A percentile compares a stretch with the other conserved stretches of the same genome.
These are phyloP conservation scores for Wiebesia pumilae DNA, from an alignment of 1,140 invertebrate genomes.

Conservation along the genomic window DNA sequence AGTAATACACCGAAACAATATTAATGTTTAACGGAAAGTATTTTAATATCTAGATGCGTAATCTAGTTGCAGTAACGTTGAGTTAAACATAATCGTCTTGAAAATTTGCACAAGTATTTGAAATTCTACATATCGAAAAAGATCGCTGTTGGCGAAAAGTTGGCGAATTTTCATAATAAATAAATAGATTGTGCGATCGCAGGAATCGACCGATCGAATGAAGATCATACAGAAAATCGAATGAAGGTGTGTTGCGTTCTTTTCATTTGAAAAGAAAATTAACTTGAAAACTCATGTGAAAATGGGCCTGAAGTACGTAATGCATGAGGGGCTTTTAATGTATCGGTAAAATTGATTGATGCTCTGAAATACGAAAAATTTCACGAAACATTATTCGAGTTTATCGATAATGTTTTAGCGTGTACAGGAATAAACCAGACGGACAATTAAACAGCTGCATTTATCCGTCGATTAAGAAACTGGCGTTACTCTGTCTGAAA, in stretches of 20 bases:
- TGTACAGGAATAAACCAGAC: neutral
- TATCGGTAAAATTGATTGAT: neutral
- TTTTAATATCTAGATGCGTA: no score
- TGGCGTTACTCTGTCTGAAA: slow-evolving; percentile 5
- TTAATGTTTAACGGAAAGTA: no score
- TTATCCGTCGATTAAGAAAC: neutral
- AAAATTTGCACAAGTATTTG: no score
- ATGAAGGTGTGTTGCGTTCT: neutral
- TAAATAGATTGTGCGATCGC: neutral
- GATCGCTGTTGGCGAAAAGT: no score
- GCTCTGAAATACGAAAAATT: neutral
- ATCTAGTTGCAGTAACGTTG: no score
- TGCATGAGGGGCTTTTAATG: neutral
- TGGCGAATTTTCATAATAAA: no score
- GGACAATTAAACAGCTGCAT: neutral
- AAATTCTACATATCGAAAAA: no score
- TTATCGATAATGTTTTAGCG: neutral
- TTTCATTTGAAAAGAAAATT: neutral
- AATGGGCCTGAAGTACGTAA: neutral
- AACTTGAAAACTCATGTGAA: neutral
- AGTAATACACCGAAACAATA: no score
- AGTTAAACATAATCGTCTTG: no score
- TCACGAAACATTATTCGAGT: neutral
- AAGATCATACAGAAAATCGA: no score
- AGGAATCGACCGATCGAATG: neutral